Base-by-base conservation (phyloP, 2,888 invertebrate genomes). In the Therioaphis trifolii region DNA sequence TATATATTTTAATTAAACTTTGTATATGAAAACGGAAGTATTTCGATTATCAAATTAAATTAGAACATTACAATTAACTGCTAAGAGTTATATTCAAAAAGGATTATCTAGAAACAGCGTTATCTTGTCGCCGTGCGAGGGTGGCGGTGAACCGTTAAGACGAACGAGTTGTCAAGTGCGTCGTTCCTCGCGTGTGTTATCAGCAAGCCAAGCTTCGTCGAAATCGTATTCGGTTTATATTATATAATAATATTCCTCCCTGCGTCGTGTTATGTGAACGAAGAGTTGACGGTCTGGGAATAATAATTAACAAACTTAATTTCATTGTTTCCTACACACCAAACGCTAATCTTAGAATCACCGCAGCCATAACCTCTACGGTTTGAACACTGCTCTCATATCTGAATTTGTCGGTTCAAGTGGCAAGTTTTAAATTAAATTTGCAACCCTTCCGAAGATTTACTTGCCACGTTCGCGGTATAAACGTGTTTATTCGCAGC, bases 291-390 rank as follows among this genome's bases (percentile, higher is more conserved):
- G 79, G 79, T 21, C 79, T 58, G 55, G 71, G 71, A 80, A 80
- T 71, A 71, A 80, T 80, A 80, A 80, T 80, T 80, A 80, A 80
- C 71, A 80, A 80, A 80, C 80, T 80, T 80, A 72, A 71, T 80
- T 80, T 79, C 79, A 77, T 77, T 77, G 77, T 77, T 66, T 78
- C 68, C 68, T 55, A 69, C 78, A 55, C 68, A 14, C 78, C 69
- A 4, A 35, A 52, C 66, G 66, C 77, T 78, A 78, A 78, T 78
- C 78, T 78, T 43, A 55, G 78, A 78, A 78, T 78, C 78, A 78
- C 78, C 40, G 68, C 78, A 27, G 55, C 55, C 4, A 35, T 55
- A 78, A 69, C 52, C 78, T 40, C n/a, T 40, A 18, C 68, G 68
- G 40, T 80, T 27, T 9, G 71, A 46, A 80, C 69, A 29, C 80